phyloP scores from a whole-genome alignment of 2,888 invertebrate species.

The Saturnia japonica region DNA sequence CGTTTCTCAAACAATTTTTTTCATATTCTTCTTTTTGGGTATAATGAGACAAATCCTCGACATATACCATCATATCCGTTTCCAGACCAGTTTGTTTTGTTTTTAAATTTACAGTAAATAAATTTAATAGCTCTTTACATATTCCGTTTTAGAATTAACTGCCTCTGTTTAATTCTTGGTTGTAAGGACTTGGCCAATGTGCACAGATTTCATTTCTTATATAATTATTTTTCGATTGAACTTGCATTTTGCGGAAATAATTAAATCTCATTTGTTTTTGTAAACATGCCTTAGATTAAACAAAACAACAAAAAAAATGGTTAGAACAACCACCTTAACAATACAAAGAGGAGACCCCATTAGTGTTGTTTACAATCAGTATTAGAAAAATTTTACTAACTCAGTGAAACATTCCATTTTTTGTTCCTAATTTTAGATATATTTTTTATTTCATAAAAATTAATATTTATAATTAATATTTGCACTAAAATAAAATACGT shows the following conservation, averaged over 20 bases:
- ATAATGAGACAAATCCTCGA: no score
- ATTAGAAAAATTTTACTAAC: background rate
- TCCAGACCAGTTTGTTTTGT: no score
- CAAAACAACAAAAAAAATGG: background rate
- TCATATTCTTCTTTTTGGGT: no score
- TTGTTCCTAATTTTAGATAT: background rate
- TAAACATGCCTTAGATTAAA: background rate
- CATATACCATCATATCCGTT: no score
- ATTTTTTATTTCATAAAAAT: background rate
- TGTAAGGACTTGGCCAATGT: background rate
- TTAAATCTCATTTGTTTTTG: background rate
- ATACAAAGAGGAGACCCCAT: background rate
- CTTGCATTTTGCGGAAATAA: background rate
- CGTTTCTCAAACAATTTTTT: background rate
- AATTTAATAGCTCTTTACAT: no score
- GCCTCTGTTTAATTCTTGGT: no score
- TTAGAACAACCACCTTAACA: background rate
- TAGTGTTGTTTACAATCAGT: background rate
- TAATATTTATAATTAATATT: no score
- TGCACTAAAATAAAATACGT: no score
- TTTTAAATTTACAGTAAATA: no score
- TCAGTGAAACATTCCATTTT: conserved; percentile 10
- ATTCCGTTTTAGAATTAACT: no score
- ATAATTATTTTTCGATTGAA: background rate
- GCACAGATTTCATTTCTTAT: background rate